Conservation (phyloP, 2,797 vertebrate genomes). For the Rhabdophis nuchalis region DNA sequence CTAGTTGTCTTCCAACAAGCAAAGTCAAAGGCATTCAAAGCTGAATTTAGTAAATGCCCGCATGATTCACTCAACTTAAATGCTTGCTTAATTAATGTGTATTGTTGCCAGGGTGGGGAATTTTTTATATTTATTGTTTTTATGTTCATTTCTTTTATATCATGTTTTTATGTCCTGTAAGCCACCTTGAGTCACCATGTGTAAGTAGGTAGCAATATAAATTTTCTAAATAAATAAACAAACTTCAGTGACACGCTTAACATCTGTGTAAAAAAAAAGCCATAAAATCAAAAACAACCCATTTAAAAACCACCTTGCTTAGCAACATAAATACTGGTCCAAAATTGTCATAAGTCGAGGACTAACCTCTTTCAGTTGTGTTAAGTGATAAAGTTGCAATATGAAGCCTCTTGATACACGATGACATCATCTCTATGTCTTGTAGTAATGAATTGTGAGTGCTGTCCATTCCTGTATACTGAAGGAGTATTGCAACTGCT, state of each 20-base stretch:
- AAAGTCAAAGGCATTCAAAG: neutral
- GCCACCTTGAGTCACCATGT: too few species aligned
- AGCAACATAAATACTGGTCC: neutral
- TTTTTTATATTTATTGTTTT: too few species aligned
- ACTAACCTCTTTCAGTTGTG: neutral
- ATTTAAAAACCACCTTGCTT: neutral
- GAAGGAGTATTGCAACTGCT: neutral
- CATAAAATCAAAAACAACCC: neutral
- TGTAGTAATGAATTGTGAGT: neutral
- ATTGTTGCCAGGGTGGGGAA: too few species aligned
- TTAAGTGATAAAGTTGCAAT: neutral
- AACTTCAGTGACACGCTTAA: too few species aligned
- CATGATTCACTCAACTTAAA: neutral
- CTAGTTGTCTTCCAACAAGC: too few species aligned
- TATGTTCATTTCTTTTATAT: too few species aligned
- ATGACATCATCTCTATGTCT: neutral
- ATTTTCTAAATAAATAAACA: too few species aligned
- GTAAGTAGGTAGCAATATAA: too few species aligned
- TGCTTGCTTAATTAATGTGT: too few species aligned
- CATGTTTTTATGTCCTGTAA: too few species aligned
- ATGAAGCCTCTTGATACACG: neutral
- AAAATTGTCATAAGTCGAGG: neutral
- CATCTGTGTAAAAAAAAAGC: too few species aligned
- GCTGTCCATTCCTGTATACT: neutral
- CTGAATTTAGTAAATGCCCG: neutral